Percentiles rank a stretch among this genome's conserved stretches.
Evolutionary conservation across 2,888 invertebrate genomes (phyloP).

Genomic region (Agrilus cyanescens): DNA sequence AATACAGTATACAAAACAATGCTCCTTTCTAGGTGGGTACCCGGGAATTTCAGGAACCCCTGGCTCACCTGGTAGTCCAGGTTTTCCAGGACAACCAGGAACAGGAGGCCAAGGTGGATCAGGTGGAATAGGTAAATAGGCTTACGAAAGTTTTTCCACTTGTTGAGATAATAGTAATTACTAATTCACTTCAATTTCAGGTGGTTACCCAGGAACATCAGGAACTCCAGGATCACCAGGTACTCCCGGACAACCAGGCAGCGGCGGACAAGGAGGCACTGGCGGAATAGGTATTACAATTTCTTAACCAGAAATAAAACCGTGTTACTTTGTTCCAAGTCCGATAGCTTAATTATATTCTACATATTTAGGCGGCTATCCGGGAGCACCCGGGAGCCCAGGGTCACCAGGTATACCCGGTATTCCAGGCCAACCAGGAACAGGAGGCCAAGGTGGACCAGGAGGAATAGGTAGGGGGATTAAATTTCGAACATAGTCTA

Average conservation of each 20-base stretch:
- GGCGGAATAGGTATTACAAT: slow-evolving; percentile 7
- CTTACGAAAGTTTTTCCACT: neutral
- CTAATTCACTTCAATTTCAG: neutral
- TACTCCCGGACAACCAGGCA: slow-evolving; percentile 10
- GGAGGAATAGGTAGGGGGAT: too few species aligned
- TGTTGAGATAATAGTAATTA: slow-evolving; percentile 1
- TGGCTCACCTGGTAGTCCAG: slow-evolving; percentile 28
- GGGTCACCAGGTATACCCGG: too few species aligned
- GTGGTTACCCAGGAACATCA: slow-evolving; percentile 19
- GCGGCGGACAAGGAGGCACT: slow-evolving; percentile 15
- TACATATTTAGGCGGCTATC: too few species aligned
- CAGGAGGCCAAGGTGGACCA: too few species aligned
- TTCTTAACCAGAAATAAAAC: too few species aligned
- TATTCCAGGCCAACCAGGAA: too few species aligned
- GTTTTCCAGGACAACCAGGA: slow-evolving; percentile 10
- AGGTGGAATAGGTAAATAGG: slow-evolving; percentile 7
- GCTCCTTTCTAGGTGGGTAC: slow-evolving; percentile 22
- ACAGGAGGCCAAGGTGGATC: slow-evolving; percentile 15
- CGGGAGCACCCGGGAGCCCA: too few species aligned
- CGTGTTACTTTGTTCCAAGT: too few species aligned
- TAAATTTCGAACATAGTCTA: too few species aligned
- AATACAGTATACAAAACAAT: too few species aligned
- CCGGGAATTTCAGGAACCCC: slow-evolving; percentile 8
- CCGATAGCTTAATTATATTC: too few species aligned
- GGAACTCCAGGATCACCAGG: slow-evolving; percentile 28